A percentile compares a stretch with the other conserved stretches of the same genome.
phyloP scores from a whole-genome alignment of 2,113 vertebrate genomes.

The Lucifuga dentata region DNA sequence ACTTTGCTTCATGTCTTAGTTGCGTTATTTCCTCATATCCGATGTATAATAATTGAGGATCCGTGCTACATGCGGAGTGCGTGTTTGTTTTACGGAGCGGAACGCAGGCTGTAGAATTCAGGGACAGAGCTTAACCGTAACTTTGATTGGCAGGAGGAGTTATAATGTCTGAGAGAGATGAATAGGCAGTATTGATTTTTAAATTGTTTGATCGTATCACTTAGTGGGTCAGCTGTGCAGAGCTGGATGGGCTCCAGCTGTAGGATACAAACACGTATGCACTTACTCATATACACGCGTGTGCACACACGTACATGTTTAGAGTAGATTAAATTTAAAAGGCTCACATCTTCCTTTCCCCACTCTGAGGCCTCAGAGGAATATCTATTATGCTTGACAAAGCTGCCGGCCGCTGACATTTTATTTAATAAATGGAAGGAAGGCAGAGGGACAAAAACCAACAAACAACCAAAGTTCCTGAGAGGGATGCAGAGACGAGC shows the following conservation, averaged over 20 bases:
- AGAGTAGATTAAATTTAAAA: slow-evolving; percentile 81
- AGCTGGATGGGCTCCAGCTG: slow-evolving; percentile 73
- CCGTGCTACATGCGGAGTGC: no score
- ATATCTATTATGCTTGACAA: slow-evolving; percentile 84
- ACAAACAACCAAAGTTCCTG: slow-evolving; percentile 79
- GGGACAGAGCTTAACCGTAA: slow-evolving; percentile 52
- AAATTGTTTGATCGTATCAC: slow-evolving; percentile 80
- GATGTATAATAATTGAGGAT: no score
- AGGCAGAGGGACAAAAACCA: slow-evolving; percentile 71
- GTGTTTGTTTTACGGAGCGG: background rate
- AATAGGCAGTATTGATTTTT: slow-evolving; percentile 79
- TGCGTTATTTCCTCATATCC: no score
- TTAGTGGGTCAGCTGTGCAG: slow-evolving; percentile 73
- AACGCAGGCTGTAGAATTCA: slow-evolving; percentile 37
- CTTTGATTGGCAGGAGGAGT: slow-evolving; percentile 56
- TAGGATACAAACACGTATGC: slow-evolving; percentile 45
- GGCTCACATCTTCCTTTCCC: slow-evolving; percentile 68
- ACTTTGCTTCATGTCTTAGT: background rate
- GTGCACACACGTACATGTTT: slow-evolving; percentile 60
- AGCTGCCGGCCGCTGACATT: slow-evolving; percentile 83
- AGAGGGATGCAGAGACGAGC: slow-evolving; percentile 74
- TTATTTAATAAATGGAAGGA: slow-evolving; percentile 86
- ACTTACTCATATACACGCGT: slow-evolving; percentile 33
- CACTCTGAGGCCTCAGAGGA: slow-evolving; percentile 75
- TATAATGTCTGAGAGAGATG: slow-evolving; percentile 69